A percentile compares a stretch with the other conserved stretches of the same genome.
Conservation (phyloP, 2,888 invertebrate species). For the Epicampocera succincta region DNA sequence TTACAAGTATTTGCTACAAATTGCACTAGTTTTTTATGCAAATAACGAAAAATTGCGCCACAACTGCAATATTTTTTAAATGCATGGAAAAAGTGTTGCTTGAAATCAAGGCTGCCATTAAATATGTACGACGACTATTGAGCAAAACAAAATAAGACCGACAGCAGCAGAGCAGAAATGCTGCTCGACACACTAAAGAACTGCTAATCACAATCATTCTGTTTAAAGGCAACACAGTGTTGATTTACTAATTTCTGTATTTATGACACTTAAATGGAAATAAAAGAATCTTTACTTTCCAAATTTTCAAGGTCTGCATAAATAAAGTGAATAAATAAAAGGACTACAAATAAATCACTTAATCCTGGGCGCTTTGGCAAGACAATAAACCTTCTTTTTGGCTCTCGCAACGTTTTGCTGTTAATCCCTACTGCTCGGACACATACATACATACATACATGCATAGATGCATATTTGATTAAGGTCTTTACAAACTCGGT, state of each 20-base stretch:
- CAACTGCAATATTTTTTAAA: constrained; percentile 30
- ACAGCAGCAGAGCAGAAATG: neutral
- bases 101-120: constrained; percentile 48
- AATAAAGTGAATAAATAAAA: constrained; percentile 3
- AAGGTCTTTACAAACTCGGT: neutral
- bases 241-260: constrained; percentile 24
- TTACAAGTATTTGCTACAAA: constrained; percentile 15
- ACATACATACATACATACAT: neutral
- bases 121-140: constrained; percentile 42
- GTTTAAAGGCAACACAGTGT: constrained; percentile 7
- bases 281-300: neutral
- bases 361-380: neutral
- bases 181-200: neutral
- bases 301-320: neutral
- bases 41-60: constrained; percentile 14
- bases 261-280: neutral
- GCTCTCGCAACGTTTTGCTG: neutral
- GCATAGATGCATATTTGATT: too few species aligned
- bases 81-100: constrained; percentile 12
- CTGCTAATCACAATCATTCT: constrained; percentile 19
- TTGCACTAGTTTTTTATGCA: constrained; percentile 17
- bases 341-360: neutral
- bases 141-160: neutral
- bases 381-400: neutral
- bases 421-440: neutral